These are phyloP conservation scores for Meandrusa payeni DNA, from an alignment of 2,888 invertebrate species.

Conservation along the genomic window DNA sequence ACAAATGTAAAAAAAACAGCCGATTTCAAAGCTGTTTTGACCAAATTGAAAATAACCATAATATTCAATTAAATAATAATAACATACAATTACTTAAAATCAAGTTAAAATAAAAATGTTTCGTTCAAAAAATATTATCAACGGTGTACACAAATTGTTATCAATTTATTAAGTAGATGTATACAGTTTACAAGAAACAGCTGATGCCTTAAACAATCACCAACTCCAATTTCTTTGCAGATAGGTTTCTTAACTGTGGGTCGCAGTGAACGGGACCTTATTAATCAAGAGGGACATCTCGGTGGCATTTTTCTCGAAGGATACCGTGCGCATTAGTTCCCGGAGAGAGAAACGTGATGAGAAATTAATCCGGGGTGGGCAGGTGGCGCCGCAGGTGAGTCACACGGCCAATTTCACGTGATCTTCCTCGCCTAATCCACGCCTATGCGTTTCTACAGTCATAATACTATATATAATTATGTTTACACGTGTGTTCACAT, in stretches of 20 bases:
- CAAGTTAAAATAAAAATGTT: slow-evolving; percentile 21
- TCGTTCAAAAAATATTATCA: no score
- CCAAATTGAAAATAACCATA: no score
- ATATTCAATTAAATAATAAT: no score
- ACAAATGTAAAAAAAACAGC: no score
- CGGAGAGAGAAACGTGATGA: slow-evolving; percentile 66
- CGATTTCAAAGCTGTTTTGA: no score
- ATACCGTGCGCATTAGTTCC: slow-evolving; percentile 66
- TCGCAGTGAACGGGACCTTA: slow-evolving; percentile 50
- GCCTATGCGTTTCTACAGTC: slow-evolving; percentile 37
- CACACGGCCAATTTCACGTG: slow-evolving; percentile 52
- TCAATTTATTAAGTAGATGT: no score
- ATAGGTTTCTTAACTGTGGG: slow-evolving; percentile 35
- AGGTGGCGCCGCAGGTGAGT: slow-evolving; percentile 64
- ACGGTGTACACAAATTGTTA: not conserved
- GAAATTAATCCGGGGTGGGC: slow-evolving; percentile 73
- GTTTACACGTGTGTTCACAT: no score
- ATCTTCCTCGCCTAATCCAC: slow-evolving; percentile 43
- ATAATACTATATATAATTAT: no score
- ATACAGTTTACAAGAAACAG: no score
- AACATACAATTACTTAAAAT: no score
- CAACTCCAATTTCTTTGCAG: slow-evolving; percentile 38
- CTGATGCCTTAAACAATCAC: slow-evolving; percentile 18
- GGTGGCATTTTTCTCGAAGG: slow-evolving; percentile 69
- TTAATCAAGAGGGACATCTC: slow-evolving; percentile 68